These are phyloP conservation scores for Kryptolebias marmoratus DNA, from an alignment of 2,113 vertebrate genomes.

Conservation along the genomic window DNA sequence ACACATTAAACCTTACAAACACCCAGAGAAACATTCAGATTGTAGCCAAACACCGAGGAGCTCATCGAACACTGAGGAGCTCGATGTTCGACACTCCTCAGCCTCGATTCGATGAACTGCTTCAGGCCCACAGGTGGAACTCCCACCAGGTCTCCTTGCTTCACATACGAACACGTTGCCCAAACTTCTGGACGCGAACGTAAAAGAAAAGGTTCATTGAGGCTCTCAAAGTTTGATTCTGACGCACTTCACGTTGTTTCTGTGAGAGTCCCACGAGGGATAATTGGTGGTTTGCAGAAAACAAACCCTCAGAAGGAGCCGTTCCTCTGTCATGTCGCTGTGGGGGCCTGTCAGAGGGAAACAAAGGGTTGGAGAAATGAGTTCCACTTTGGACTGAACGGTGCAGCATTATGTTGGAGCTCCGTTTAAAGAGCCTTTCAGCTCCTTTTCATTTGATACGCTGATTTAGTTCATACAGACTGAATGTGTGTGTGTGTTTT, in stretches of 20 bases:
- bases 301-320: constrained; percentile 3
- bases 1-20: too few species aligned
- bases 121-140: too few species aligned
- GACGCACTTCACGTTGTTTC: constrained; percentile 1
- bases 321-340: not conserved
- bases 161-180: too few species aligned
- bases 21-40: too few species aligned
- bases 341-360: not conserved
- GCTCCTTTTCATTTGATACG: not conserved
- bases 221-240: constrained; percentile 6
- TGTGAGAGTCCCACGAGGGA: not conserved
- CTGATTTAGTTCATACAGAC: not conserved
- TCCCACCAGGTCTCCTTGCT: too few species aligned
- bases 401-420: not conserved
- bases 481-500: not conserved
- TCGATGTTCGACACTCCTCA: too few species aligned
- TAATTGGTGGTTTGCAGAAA: not conserved
- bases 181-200: not conserved
- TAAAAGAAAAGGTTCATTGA: not conserved
- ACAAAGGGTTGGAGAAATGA: not conserved
- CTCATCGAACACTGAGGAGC: too few species aligned
- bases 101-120: too few species aligned
- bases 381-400: constrained; percentile 1
- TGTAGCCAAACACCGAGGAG: too few species aligned
- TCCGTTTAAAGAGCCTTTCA: constrained; percentile 13